A percentile compares a stretch with the other conserved stretches of the same genome.
Evolutionary conservation across 23 tunicate genomes (phyloP).

Genomic region (Corella eumyota): DNA sequence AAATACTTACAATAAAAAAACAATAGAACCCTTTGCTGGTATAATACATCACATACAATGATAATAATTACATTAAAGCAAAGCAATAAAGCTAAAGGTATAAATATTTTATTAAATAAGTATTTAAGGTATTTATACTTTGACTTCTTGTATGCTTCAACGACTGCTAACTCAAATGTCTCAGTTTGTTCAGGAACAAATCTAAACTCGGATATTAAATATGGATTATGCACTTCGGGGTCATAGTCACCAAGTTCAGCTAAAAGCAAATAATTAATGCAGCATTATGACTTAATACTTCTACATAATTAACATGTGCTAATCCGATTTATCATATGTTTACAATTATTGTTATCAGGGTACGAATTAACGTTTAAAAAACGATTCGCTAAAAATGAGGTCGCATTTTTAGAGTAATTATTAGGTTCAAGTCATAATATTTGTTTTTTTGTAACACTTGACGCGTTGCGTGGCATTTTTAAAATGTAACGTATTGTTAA

Average conservation of each 20-base stretch:
- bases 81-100: neutral
- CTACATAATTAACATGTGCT: neutral
- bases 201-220: conserved; percentile 77
- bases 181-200: conserved; percentile 83
- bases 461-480: no score
- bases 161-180: conserved; percentile 57
- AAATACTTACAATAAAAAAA: neutral
- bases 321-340: neutral
- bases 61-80: no score
- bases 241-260: conserved; percentile 87
- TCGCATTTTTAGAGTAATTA: no score
- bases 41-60: no score
- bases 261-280: conserved; percentile 1
- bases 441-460: no score
- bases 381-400: no score
- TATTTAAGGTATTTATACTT: conserved; percentile 8
- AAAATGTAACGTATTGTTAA: no score
- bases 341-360: neutral
- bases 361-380: no score
- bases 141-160: conserved; percentile 65
- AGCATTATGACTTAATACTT: neutral
- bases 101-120: neutral
- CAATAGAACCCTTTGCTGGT: neutral
- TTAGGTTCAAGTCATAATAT: no score
- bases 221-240: conserved; percentile 77